Evolutionary conservation across 2,113 vertebrate species (phyloP).

Genomic region (Menura novaehollandiae): DNA sequence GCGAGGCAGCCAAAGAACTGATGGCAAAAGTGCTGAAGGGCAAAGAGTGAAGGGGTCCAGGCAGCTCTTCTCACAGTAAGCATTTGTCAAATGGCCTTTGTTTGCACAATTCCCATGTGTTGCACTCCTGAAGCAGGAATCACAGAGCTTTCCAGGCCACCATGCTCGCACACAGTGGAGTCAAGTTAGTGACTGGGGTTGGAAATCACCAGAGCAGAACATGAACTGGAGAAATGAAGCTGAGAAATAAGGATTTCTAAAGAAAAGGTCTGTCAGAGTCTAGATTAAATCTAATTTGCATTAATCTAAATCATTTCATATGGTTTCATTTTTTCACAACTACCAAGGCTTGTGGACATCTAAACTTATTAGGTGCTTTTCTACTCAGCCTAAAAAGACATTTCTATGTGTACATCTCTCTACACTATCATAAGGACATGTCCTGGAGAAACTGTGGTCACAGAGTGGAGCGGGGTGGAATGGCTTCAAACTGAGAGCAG

Average conservation of each 20-base stretch:
- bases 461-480: neutral
- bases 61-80: neutral
- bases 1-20: neutral
- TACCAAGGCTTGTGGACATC: neutral
- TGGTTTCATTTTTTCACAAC: neutral
- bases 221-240: neutral
- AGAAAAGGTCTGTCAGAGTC: neutral
- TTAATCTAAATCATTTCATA: neutral
- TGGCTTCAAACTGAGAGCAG: neutral
- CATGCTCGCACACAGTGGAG: neutral
- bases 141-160: neutral
- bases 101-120: neutral
- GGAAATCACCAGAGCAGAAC: neutral
- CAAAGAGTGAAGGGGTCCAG: neutral
- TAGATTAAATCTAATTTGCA: neutral
- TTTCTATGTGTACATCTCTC: neutral
- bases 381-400: neutral
- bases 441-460: neutral
- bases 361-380: neutral
- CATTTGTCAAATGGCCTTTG: neutral
- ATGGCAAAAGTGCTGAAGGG: neutral
- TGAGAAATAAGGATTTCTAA: neutral
- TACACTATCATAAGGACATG: fast-evolving
- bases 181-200: fast-evolving
- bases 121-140: neutral